Evolutionary conservation across 1,140 invertebrate genomes (phyloP).

Genomic region (Ceratina calcarata): DNA sequence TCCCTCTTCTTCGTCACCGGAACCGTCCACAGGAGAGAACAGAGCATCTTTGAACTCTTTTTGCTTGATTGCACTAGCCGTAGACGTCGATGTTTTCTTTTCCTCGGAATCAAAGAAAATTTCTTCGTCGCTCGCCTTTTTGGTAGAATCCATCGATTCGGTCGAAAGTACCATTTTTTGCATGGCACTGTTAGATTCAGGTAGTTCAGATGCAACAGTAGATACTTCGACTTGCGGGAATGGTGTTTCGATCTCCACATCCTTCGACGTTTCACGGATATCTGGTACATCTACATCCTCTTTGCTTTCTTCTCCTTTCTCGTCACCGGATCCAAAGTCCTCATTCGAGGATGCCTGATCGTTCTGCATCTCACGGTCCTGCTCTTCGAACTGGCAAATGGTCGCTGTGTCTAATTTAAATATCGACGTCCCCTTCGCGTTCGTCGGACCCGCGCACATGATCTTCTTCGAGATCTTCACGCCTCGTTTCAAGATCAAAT

Average conservation of each 20-base stretch:
- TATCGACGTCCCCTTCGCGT: constrained; percentile 62
- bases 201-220: background rate
- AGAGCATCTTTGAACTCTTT: constrained; percentile 33
- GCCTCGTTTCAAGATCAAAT: constrained; percentile 63
- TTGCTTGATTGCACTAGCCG: constrained; percentile 9
- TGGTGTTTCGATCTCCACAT: constrained; percentile 47
- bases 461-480: constrained; percentile 69
- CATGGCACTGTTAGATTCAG: background rate
- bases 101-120: constrained; percentile 71
- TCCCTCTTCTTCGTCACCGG: constrained; percentile 72
- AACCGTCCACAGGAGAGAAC: constrained; percentile 60
- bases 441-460: constrained; percentile 64
- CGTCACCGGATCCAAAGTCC: constrained; percentile 49
- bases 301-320: constrained; percentile 8
- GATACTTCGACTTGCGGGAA: background rate
- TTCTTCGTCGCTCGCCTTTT: constrained; percentile 42
- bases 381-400: constrained; percentile 69
- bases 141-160: background rate
- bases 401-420: constrained; percentile 61
- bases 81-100: constrained; percentile 15
- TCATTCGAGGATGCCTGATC: constrained; percentile 66
- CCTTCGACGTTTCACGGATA: background rate
- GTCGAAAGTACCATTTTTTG: background rate
- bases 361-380: constrained; percentile 74
- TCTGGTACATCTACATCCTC: background rate